Percentiles rank a stretch among this genome's conserved stretches.
These are phyloP conservation scores for Aleiodes sp. DNA, from an alignment of 1,140 invertebrate genomes.

Conservation along the genomic window DNA sequence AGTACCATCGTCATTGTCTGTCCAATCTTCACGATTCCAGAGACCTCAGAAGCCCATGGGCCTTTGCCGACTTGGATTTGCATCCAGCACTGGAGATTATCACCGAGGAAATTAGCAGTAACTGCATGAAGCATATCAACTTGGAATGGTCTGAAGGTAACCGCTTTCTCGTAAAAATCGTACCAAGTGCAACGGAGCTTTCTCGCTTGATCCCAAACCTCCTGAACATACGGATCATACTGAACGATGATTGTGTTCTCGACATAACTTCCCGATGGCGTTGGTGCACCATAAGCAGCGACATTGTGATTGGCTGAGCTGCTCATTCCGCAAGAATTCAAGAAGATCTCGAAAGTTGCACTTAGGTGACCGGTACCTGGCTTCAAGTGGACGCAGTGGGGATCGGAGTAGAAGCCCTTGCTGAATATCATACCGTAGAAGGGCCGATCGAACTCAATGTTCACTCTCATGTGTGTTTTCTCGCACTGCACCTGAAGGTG, in stretches of 20 bases:
- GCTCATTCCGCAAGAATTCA: conserved; percentile 91
- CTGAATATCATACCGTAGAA: conserved; percentile 97
- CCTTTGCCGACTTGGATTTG: conserved; percentile 93
- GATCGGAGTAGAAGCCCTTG: conserved; percentile 90
- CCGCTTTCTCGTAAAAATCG: conserved; percentile 94
- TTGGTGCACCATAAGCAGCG: conserved; percentile 79
- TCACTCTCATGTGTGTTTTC: conserved; percentile 94
- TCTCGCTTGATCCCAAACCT: conserved; percentile 87
- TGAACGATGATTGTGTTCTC: conserved; percentile 96
- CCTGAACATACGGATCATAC: conserved; percentile 94
- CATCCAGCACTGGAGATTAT: conserved; percentile 96
- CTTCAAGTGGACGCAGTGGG: conserved; percentile 90
- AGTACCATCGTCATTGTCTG: conserved; percentile 97
- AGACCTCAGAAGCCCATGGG: conserved; percentile 93
- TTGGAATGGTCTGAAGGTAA: conserved; percentile 92
- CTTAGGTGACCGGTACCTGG: conserved; percentile 88
- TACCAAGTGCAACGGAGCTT: conserved; percentile 93
- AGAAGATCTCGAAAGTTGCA: conserved; percentile 91
- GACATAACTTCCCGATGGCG: conserved; percentile 89
- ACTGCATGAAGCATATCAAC: conserved; percentile 94
- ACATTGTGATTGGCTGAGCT: conserved; percentile 87
- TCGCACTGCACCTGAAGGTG: conserved; percentile 94
- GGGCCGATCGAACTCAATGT: conserved; percentile 92
- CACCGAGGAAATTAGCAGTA: conserved; percentile 92
- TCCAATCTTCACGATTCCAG: conserved; percentile 93